Conservation (phyloP, 2,888 invertebrate genomes). For the Alviniconcha strummeri region DNA sequence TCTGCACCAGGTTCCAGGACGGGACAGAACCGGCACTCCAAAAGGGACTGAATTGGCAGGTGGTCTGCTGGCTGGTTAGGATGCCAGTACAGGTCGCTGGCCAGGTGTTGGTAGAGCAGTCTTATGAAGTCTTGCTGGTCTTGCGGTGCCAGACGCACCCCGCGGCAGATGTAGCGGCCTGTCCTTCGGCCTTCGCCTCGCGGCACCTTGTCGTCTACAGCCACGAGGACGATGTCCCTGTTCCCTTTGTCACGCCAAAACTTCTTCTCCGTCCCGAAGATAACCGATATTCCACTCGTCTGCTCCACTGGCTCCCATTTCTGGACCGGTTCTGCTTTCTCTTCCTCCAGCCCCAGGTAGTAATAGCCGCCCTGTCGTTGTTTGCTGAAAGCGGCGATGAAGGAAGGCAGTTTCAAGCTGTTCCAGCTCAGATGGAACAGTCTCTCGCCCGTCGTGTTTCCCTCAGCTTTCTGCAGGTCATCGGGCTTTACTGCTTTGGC, state of each 20-base stretch:
- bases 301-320: background rate
- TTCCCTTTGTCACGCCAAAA: background rate
- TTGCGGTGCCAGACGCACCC: background rate
- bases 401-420: background rate
- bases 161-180: background rate
- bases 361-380: background rate
- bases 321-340: background rate
- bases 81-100: background rate
- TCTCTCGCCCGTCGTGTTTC: background rate
- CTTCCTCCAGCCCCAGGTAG: constrained; percentile 5
- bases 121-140: background rate
- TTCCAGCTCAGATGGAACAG: constrained; percentile 1
- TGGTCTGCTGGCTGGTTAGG: background rate
- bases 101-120: background rate
- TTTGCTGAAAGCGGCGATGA: constrained; percentile 8
- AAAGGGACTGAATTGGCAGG: background rate
- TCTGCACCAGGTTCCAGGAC: background rate
- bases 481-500: background rate
- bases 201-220: background rate
- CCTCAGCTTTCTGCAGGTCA: background rate
- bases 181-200: background rate
- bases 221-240: background rate
- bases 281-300: background rate
- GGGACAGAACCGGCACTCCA: background rate
- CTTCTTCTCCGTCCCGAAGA: background rate